Evolutionary conservation across 2,113 vertebrate species (phyloP).

Genomic region (Equus przewalskii): DNA sequence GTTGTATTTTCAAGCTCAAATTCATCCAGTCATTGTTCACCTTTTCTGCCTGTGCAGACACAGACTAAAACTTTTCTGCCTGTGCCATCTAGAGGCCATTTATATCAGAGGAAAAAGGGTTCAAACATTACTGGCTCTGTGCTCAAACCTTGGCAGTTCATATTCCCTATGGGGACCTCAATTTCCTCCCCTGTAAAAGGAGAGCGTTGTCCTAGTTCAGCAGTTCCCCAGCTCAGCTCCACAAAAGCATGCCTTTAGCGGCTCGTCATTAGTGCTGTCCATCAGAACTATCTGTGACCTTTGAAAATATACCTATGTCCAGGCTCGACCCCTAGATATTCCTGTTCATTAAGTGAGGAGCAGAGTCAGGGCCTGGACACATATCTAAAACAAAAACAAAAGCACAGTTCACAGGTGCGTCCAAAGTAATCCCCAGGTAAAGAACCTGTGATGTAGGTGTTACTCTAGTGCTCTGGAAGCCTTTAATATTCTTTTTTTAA

Average conservation of each 20-base stretch:
- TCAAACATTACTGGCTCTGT: neutral
- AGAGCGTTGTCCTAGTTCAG: neutral
- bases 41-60: neutral
- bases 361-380: neutral
- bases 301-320: neutral
- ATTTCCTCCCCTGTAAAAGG: neutral
- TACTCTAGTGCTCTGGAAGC: neutral
- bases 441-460: neutral
- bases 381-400: neutral
- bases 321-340: neutral
- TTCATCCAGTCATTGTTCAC: neutral
- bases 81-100: slow-evolving; percentile 24
- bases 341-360: neutral
- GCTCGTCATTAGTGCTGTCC: neutral
- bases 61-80: neutral
- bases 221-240: neutral
- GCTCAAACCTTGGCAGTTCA: neutral
- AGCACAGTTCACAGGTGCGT: neutral
- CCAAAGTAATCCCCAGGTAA: neutral
- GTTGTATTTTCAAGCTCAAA: neutral
- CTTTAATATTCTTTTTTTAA: neutral
- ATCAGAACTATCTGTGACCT: neutral
- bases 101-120: neutral
- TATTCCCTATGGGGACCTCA: neutral
- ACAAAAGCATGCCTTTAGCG: neutral